A percentile compares a stretch with the other conserved stretches of the same genome.
These are phyloP conservation scores for Brienomyrus longianalis DNA, from an alignment of 2,113 vertebrate species.

Conservation along the genomic window DNA sequence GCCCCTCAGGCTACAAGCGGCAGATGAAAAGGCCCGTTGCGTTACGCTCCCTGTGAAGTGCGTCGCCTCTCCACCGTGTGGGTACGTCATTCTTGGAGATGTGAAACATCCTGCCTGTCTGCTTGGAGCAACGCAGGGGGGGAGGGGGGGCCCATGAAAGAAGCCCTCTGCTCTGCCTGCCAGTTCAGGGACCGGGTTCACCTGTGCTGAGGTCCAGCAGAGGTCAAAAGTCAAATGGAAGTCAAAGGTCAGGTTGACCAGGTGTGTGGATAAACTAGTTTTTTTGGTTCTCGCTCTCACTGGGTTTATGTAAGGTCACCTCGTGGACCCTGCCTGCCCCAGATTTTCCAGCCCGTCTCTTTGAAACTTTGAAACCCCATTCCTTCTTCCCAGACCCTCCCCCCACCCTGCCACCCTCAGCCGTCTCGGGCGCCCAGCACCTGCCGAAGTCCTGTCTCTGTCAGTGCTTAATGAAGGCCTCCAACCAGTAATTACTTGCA, in stretches of 20 bases:
- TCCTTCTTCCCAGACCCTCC: not conserved
- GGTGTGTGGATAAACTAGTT: not conserved
- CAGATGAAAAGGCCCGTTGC: not conserved
- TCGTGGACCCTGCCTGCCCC: not conserved
- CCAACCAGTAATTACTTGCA: not conserved
- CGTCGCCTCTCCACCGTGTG: not conserved
- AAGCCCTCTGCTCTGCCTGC: not conserved
- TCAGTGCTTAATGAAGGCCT: not conserved
- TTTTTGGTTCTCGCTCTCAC: not conserved
- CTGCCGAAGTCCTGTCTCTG: not conserved
- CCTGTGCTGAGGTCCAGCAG: not conserved
- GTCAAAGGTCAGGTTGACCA: not conserved
- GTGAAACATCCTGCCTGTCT: not conserved
- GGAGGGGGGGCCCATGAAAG: not conserved
- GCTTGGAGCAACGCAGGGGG: not conserved
- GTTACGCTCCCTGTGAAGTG: not conserved
- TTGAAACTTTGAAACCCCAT: not conserved
- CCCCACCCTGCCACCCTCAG: not conserved
- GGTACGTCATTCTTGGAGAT: not conserved
- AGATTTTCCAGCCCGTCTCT: not conserved
- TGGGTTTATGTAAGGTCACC: not conserved
- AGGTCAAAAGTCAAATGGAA: not conserved
- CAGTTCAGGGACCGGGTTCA: not conserved
- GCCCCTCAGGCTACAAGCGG: not conserved
- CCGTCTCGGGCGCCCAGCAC: not conserved